Conservation (phyloP, 2,797 vertebrate species). For the Adrianichthys oophorus region DNA sequence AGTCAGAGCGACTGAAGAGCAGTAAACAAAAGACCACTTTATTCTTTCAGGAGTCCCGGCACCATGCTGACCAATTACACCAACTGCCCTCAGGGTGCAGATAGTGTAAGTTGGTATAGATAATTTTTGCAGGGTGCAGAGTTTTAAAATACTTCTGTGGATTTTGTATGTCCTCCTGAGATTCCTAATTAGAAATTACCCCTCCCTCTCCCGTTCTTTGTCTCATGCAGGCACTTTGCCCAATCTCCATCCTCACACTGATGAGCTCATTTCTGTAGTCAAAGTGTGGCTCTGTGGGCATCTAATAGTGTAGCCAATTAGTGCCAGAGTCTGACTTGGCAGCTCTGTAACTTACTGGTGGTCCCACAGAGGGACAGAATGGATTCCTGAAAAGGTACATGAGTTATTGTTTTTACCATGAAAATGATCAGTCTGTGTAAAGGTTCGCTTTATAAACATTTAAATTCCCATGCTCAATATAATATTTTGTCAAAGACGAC, state of each 20-base stretch:
- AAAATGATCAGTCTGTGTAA: too few species aligned
- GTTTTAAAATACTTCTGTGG: slow-evolving; percentile 39
- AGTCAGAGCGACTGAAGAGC: slow-evolving; percentile 64
- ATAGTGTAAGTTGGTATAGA: slow-evolving; percentile 12
- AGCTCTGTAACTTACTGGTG: slow-evolving; percentile 66
- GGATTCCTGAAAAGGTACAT: slow-evolving; percentile 70
- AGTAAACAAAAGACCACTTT: slow-evolving; percentile 58
- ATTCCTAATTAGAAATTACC: slow-evolving; percentile 62
- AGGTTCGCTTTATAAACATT: too few species aligned
- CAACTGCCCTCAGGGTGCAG: slow-evolving; percentile 11
- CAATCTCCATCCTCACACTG: slow-evolving; percentile 54
- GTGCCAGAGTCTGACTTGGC: slow-evolving; percentile 70
- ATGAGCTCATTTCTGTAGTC: slow-evolving; percentile 63
- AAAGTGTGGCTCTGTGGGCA: slow-evolving; percentile 63
- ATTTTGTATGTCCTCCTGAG: slow-evolving; percentile 61
- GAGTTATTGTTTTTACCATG: too few species aligned
- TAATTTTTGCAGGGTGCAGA: slow-evolving; percentile 19
- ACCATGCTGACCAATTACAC: slow-evolving; percentile 46
- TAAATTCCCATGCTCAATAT: too few species aligned
- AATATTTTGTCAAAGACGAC: too few species aligned
- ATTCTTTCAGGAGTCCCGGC: slow-evolving; percentile 34
- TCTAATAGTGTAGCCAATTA: slow-evolving; percentile 70
- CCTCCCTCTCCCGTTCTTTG: slow-evolving; percentile 29
- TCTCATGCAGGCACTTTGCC: slow-evolving; percentile 50
- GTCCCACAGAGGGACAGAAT: slow-evolving; percentile 72